Percentiles rank a stretch among this genome's conserved stretches.
phyloP scores from a whole-genome alignment of 2,888 invertebrate species.

The Sinopyrophorus schimmeli region DNA sequence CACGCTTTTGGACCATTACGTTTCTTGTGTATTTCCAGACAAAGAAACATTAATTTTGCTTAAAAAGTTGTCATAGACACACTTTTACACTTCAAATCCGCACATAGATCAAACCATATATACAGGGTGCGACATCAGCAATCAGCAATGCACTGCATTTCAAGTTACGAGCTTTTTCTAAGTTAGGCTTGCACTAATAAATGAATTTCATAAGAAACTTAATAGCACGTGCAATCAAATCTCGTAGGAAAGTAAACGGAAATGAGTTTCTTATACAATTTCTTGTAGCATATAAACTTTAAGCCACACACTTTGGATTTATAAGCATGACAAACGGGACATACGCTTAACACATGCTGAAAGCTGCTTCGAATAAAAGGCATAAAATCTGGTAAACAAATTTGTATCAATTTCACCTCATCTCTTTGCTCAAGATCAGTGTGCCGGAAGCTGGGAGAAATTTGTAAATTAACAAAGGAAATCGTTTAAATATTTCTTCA shows the following conservation, averaged over 20 bases:
- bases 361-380: constrained; percentile 23
- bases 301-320: constrained; percentile 21
- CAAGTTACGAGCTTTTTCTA: constrained; percentile 3
- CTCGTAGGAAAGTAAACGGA: constrained; percentile 39
- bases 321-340: constrained; percentile 19
- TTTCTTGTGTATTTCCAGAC: too few species aligned
- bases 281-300: constrained; percentile 32
- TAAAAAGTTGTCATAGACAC: too few species aligned
- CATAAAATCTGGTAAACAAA: constrained; percentile 7
- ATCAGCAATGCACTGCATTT: neutral
- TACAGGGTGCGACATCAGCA: too few species aligned
- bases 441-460: too few species aligned
- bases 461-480: too few species aligned
- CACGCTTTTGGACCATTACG: too few species aligned
- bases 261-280: constrained; percentile 36
- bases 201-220: constrained; percentile 8
- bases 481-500: too few species aligned
- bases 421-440: too few species aligned
- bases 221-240: constrained; percentile 35
- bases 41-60: too few species aligned
- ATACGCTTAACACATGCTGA: constrained; percentile 36
- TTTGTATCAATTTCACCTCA: constrained; percentile 3
- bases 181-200: too few species aligned
- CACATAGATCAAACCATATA: too few species aligned
- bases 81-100: too few species aligned